Conservation (phyloP, 2,113 vertebrate species). For the Cynoglossus semilaevis region DNA sequence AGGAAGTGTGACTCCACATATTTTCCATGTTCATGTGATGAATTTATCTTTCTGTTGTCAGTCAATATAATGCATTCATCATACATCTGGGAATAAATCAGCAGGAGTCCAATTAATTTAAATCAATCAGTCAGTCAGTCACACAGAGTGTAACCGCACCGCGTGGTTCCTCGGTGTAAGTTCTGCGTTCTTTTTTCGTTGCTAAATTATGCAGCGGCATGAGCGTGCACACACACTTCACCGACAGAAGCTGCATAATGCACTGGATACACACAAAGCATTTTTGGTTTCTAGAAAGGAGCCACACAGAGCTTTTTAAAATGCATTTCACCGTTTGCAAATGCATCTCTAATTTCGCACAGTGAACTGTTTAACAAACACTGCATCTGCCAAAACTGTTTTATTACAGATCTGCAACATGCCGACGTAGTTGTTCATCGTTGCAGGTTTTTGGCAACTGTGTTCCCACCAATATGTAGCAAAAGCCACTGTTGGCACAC, state of each 20-base stretch:
- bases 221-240: background rate
- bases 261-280: background rate
- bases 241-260: background rate
- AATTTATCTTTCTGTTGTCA: slow-evolving; percentile 2
- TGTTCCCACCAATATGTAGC: too few species aligned
- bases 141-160: background rate
- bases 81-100: slow-evolving; percentile 1
- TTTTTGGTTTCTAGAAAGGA: too few species aligned
- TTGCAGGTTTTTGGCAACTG: too few species aligned
- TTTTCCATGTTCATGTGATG: slow-evolving; percentile 12
- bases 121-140: background rate
- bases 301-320: too few species aligned
- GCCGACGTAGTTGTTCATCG: too few species aligned
- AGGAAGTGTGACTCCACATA: slow-evolving; percentile 7
- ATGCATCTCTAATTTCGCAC: too few species aligned
- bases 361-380: too few species aligned
- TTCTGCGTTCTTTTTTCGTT: background rate
- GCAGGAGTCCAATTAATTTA: background rate
- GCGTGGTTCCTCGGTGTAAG: background rate
- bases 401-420: too few species aligned
- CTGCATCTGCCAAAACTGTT: too few species aligned
- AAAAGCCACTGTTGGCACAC: too few species aligned
- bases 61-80: background rate
- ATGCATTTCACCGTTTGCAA: too few species aligned
- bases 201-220: background rate